Evolutionary conservation across 2,797 vertebrate genomes (phyloP).

Genomic region (Myotis pilosus): DNA sequence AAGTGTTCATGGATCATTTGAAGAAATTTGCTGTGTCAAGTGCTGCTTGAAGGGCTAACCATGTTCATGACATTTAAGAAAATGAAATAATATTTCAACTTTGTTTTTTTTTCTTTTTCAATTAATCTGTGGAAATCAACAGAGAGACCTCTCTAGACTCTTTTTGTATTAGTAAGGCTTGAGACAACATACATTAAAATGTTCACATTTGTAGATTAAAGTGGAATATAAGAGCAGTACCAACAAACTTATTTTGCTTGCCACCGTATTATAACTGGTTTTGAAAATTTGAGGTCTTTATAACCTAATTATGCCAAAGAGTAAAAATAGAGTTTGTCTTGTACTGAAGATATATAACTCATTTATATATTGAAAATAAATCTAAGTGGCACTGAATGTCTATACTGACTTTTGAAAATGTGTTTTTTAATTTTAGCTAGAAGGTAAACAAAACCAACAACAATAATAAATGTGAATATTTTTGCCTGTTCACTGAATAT

Average conservation of each 20-base stretch:
- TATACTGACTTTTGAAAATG: constrained; percentile 67
- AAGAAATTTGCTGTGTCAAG: constrained; percentile 98
- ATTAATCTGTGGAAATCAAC: constrained; percentile 58
- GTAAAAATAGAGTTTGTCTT: constrained; percentile 69
- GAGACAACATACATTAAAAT: constrained; percentile 50
- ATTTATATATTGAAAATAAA: constrained; percentile 72
- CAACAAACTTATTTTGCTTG: constrained; percentile 76
- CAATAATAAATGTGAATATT: constrained; percentile 65
- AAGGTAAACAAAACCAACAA: constrained; percentile 74
- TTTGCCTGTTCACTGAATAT: constrained; percentile 60
- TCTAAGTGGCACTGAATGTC: constrained; percentile 68
- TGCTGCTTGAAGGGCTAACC: constrained; percentile 86
- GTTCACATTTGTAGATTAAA: constrained; percentile 73
- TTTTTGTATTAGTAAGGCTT: constrained; percentile 53
- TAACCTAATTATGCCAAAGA: constrained; percentile 72
- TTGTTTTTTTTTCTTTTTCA: constrained; percentile 62
- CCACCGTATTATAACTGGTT: constrained; percentile 73
- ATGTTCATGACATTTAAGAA: constrained; percentile 55
- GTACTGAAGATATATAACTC: constrained; percentile 50
- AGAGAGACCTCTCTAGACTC: constrained; percentile 65
- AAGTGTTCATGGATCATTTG: constrained; percentile 99
- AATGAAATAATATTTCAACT: constrained; percentile 70
- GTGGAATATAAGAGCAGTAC: constrained; percentile 72
- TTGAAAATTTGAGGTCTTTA: constrained; percentile 71
- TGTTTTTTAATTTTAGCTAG: constrained; percentile 68